Evolutionary conservation across 2,797 vertebrate species (phyloP).

Genomic region (Leptodactylus fallax): DNA sequence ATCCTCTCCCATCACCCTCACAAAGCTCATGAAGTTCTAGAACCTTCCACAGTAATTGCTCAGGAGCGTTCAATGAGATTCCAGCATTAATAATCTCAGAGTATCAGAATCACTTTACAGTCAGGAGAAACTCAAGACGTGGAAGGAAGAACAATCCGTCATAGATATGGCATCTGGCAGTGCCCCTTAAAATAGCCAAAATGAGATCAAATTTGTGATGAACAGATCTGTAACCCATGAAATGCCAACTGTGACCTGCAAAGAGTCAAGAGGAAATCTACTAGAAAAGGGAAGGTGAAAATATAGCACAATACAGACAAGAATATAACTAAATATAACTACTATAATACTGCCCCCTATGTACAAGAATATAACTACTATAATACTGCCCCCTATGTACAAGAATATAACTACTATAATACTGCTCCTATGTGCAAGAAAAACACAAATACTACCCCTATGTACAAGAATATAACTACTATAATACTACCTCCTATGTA

Average conservation of each 20-base stretch:
- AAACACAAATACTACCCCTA: conserved; percentile 13
- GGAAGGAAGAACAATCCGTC: conserved; percentile 63
- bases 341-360: too few relatives aligned
- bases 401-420: too few relatives aligned
- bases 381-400: conserved; percentile 10
- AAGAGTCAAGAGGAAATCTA: not conserved
- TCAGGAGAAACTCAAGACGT: conserved; percentile 26
- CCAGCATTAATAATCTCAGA: conserved; percentile 57
- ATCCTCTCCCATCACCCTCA: too few relatives aligned
- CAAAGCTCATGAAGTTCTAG: not conserved
- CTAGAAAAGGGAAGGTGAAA: too few relatives aligned
- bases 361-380: too few relatives aligned
- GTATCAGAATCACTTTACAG: conserved; percentile 48
- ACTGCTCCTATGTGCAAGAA: too few relatives aligned
- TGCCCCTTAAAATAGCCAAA: conserved; percentile 1
- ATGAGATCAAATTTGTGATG: conserved; percentile 31
- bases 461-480: not conserved
- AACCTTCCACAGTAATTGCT: not conserved
- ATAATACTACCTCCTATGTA: conserved; percentile 1
- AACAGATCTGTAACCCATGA: not conserved
- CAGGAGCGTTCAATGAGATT: conserved; percentile 35
- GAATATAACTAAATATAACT: conserved; percentile 11
- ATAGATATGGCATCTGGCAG: conserved; percentile 51
- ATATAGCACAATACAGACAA: too few relatives aligned
- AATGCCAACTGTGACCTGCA: not conserved